Evolutionary conservation across 2,113 vertebrate genomes (phyloP).

Genomic region (Uria lomvia): DNA sequence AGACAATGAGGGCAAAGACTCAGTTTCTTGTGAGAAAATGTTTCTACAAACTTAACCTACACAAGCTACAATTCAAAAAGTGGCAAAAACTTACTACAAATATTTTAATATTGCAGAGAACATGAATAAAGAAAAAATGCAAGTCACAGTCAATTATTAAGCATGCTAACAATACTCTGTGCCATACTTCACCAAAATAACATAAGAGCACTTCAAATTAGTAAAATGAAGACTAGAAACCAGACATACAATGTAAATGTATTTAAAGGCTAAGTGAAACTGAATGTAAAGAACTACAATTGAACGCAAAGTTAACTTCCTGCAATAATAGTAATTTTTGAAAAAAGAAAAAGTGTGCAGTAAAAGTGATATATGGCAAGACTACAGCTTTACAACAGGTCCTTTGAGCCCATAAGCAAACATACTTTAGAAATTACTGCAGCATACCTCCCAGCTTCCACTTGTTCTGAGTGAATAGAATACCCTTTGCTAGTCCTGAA

Average conservation of each 20-base stretch:
- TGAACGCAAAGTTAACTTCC: not conserved
- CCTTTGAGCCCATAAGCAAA: not conserved
- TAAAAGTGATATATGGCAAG: not conserved
- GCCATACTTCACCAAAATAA: not conserved
- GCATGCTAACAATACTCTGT: not conserved
- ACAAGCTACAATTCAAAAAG: constrained; percentile 48
- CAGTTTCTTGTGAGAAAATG: constrained; percentile 16
- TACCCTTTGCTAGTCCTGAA: not conserved
- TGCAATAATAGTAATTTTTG: not conserved
- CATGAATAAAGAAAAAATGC: constrained; percentile 41
- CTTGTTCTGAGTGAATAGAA: not conserved
- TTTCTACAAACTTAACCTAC: constrained; percentile 51
- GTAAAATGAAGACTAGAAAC: not conserved
- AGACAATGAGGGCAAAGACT: not conserved
- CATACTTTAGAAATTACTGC: not conserved
- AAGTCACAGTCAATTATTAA: constrained; percentile 49
- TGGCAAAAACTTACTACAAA: constrained; percentile 31
- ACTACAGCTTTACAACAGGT: not conserved
- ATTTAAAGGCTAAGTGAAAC: not conserved
- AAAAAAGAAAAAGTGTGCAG: not conserved
- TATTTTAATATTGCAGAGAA: constrained; percentile 60
- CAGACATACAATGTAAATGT: not conserved
- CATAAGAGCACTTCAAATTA: not conserved
- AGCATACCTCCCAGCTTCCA: not conserved
- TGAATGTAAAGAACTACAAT: not conserved